Evolutionary conservation across 1,140 invertebrate species (phyloP).

Genomic region (Prorops nasuta): DNA sequence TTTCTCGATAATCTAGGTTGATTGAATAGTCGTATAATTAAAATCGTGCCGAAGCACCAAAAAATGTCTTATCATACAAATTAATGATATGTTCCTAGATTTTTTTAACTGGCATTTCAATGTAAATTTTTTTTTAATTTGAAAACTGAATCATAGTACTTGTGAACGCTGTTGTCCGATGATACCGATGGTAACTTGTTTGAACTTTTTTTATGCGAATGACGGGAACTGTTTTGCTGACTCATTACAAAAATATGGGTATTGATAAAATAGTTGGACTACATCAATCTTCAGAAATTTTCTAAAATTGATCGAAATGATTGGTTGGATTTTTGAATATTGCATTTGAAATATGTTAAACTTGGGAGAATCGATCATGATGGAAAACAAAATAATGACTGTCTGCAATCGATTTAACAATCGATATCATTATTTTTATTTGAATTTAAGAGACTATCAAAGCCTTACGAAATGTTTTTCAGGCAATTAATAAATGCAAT

Average conservation of each 20-base stretch:
- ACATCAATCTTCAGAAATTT: conserved; percentile 24
- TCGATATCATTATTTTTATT: not conserved
- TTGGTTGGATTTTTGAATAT: conserved; percentile 10
- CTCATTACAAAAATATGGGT: conserved; percentile 19
- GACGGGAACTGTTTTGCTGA: conserved; percentile 11
- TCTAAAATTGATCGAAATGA: conserved; percentile 16
- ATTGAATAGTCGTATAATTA: no score
- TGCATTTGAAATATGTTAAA: conserved; percentile 9
- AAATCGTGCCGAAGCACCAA: no score
- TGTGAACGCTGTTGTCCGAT: conserved; percentile 18
- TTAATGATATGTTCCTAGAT: no score
- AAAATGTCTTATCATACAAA: no score
- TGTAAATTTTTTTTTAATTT: no score
- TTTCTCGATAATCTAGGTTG: no score
- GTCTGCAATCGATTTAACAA: conserved; percentile 5
- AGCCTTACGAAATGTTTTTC: no score
- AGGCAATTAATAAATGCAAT: not conserved
- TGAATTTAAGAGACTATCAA: no score
- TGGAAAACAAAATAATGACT: conserved; percentile 3
- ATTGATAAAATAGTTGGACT: conserved; percentile 13
- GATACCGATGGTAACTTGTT: conserved; percentile 13
- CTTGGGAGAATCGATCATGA: conserved; percentile 6
- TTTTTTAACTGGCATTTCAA: no score
- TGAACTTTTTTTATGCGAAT: conserved; percentile 14
- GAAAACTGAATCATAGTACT: no score